Percentiles rank a stretch among this genome's conserved stretches.
These are phyloP conservation scores for Xiphophorus couchianus DNA, from an alignment of 2,113 vertebrate genomes.

Conservation along the genomic window DNA sequence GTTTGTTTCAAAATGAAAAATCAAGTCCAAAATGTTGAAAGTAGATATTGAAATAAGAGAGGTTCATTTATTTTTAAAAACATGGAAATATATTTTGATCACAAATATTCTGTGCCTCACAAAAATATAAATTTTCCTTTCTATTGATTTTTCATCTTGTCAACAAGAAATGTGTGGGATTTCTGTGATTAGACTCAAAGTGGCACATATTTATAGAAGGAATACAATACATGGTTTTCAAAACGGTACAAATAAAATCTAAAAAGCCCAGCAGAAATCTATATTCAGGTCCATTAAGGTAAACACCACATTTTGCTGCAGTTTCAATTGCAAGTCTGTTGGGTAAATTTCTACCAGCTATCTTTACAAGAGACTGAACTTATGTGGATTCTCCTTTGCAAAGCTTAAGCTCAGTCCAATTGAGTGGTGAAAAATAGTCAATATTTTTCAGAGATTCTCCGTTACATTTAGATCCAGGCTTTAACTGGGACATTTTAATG, in stretches of 20 bases:
- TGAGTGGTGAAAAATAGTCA: neutral
- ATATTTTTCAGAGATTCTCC: no score
- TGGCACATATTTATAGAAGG: no score
- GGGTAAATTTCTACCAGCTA: neutral
- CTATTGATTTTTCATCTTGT: neutral
- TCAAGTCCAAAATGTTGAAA: conserved; percentile 15
- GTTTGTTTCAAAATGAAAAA: conserved; percentile 1
- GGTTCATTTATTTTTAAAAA: conserved; percentile 14
- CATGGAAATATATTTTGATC: conserved; percentile 9
- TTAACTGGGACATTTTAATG: no score
- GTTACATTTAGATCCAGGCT: no score
- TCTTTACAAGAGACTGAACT: neutral
- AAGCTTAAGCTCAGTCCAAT: neutral
- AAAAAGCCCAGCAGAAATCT: neutral
- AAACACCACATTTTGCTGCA: neutral
- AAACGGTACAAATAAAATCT: neutral
- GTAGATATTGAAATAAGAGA: conserved; percentile 2
- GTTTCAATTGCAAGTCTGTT: neutral
- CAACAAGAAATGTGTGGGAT: neutral
- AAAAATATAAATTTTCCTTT: neutral
- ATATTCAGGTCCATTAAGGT: neutral
- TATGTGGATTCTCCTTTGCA: neutral
- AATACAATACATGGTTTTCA: no score
- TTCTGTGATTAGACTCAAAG: no score
- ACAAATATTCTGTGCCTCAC: neutral